Evolutionary conservation across 35 echinoderm and acorn worm genomes (phyloP).

Genomic region (Apostichopus parvimensis): DNA sequence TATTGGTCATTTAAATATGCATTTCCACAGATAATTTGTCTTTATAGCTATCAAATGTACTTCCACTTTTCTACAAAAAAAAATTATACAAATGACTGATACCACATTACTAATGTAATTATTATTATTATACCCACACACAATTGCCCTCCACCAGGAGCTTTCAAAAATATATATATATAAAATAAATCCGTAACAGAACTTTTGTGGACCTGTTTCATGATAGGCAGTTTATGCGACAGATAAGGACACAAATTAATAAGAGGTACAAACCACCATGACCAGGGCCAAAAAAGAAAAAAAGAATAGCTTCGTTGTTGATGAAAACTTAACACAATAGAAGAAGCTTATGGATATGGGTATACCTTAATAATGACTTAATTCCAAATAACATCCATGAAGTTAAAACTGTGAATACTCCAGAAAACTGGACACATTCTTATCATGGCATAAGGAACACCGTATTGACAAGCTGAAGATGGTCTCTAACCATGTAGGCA

Average conservation of each 20-base stretch:
- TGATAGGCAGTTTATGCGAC: background rate
- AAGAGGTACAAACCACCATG: too few relatives aligned
- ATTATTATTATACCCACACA: background rate
- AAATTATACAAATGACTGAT: background rate
- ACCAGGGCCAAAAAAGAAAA: too few relatives aligned
- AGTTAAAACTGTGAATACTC: too few relatives aligned
- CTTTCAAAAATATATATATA: background rate
- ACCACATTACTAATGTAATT: background rate
- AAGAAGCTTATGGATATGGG: too few relatives aligned
- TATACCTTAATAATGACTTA: too few relatives aligned
- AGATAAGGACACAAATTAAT: background rate
- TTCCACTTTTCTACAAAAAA: slow-evolving; percentile 1
- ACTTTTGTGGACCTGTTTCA: background rate
- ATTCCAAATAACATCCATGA: too few relatives aligned
- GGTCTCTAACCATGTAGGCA: too few relatives aligned
- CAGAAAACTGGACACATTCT: too few relatives aligned
- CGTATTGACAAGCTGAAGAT: too few relatives aligned
- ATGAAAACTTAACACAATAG: too few relatives aligned
- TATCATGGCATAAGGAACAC: too few relatives aligned
- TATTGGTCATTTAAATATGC: slow-evolving; percentile 10
- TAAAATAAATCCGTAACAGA: slow-evolving; percentile 7
- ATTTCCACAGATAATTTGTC: slow-evolving; percentile 2
- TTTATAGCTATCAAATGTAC: slow-evolving; percentile 3
- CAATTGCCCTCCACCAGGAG: background rate
- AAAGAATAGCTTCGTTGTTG: too few relatives aligned